Percentiles rank a stretch among this genome's conserved stretches.
Conservation (phyloP, 2,888 invertebrate genomes). For the Nephrotoma flavescens region DNA sequence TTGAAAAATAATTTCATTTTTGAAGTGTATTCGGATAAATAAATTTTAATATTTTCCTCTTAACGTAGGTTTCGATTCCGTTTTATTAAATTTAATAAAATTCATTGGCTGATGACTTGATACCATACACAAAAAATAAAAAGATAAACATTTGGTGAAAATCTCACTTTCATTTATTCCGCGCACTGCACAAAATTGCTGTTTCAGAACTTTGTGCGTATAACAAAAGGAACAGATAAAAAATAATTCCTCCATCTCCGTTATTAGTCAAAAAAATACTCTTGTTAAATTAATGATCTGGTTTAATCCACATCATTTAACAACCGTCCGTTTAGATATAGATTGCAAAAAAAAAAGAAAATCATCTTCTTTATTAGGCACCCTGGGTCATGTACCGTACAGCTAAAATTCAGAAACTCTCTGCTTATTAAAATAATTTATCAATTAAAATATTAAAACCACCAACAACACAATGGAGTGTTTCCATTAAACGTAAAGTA, state of each 20-base stretch:
- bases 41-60: background rate
- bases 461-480: background rate
- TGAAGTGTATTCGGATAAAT: background rate
- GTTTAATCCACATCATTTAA: background rate
- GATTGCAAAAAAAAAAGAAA: background rate
- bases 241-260: background rate
- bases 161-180: too few species aligned
- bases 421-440: background rate
- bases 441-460: background rate
- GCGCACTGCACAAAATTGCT: background rate
- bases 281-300: background rate
- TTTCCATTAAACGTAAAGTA: background rate
- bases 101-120: too few species aligned
- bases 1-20: background rate
- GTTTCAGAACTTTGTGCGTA: background rate
- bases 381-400: background rate
- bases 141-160: too few species aligned
- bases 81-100: too few species aligned
- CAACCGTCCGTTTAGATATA: background rate
- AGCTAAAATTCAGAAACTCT: background rate
- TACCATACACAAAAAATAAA: too few species aligned
- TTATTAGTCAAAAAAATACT: background rate
- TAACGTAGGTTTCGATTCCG: too few species aligned
- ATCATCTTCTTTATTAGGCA: background rate
- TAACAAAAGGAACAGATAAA: background rate